phyloP scores from a whole-genome alignment of 2,888 invertebrate genomes.

The Stenchaetothrips biformis region DNA sequence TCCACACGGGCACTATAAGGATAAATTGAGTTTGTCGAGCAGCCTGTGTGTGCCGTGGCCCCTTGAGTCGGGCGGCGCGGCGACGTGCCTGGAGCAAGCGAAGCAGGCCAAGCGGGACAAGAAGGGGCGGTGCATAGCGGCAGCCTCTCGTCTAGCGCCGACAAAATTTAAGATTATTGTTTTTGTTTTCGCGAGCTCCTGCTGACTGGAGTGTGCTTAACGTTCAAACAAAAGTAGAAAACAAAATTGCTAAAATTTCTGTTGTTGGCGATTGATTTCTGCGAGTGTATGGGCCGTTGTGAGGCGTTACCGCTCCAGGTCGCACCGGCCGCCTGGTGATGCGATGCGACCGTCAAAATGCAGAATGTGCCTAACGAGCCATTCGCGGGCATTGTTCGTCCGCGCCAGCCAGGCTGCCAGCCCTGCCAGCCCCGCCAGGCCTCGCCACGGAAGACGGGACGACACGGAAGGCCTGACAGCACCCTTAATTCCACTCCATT shows the following conservation, averaged over 20 bases:
- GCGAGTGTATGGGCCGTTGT: no score
- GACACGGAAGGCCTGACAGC: not conserved
- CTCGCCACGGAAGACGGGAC: not conserved
- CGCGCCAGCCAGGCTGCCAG: not conserved
- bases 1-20: constrained; percentile 13
- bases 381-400: not conserved
- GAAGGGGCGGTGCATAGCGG: not conserved
- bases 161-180: no score
- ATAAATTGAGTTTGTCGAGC: constrained; percentile 20
- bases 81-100: not conserved
- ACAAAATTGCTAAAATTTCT: no score
- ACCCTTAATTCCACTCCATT: constrained; percentile 23
- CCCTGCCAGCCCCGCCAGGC: not conserved
- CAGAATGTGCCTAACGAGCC: not conserved
- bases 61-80: not conserved
- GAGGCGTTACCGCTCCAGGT: no score
- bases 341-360: no score
- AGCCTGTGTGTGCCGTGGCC: not conserved
- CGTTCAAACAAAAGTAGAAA: no score
- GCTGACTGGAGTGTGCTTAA: no score
- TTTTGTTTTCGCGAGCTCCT: no score
- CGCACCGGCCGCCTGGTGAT: no score
- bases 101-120: not conserved
- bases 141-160: no score
- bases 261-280: no score